phyloP scores from a whole-genome alignment of 2,888 invertebrate genomes.

The Frankliniella intonsa region DNA sequence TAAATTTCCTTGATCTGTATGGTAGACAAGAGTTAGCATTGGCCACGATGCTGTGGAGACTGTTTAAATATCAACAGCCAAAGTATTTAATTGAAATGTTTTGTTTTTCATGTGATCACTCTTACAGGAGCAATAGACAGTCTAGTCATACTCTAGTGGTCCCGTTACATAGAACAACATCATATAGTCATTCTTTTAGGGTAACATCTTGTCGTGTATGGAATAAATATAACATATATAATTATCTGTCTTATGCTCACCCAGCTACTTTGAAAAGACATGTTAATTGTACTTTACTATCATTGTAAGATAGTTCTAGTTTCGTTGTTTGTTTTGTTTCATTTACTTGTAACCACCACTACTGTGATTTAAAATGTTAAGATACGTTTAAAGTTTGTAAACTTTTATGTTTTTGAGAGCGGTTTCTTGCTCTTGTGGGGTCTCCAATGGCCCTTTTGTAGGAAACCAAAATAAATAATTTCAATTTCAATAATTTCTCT shows the following conservation, averaged over 20 bases:
- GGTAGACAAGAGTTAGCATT: not conserved
- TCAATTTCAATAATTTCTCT: not conserved
- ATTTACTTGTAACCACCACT: not conserved
- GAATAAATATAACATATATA: not conserved
- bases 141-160: not conserved
- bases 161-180: not conserved
- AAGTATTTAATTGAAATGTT: not conserved
- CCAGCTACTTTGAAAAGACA: not conserved
- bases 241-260: not conserved
- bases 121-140: not conserved
- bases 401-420: not conserved
- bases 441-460: constrained; percentile 2
- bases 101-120: not conserved
- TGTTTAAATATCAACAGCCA: not conserved
- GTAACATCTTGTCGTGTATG: not conserved
- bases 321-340: not conserved
- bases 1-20: not conserved
- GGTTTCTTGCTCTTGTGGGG: not conserved
- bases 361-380: not conserved
- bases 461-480: not conserved
- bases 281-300: not conserved
- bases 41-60: not conserved
- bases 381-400: no score
- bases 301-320: not conserved
- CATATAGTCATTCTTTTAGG: not conserved